Evolutionary conservation across 2,113 vertebrate genomes (phyloP).

Genomic region (Neopipo cinnamomea): DNA sequence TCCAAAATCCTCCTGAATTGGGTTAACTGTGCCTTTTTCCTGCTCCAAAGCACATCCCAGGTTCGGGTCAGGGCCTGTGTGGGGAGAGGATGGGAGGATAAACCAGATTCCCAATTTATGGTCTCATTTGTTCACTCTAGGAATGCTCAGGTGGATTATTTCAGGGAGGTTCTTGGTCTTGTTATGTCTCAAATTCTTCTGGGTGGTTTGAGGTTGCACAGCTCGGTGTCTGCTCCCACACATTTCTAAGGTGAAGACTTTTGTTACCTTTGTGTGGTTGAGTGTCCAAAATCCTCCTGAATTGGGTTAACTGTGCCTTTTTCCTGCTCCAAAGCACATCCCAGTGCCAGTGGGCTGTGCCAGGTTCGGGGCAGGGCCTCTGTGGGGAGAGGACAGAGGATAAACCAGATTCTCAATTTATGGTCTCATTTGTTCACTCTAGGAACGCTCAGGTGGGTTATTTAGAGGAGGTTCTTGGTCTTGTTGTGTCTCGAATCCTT

Average conservation of each 20-base stretch:
- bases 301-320: fast-evolving
- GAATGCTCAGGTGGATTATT: fast-evolving
- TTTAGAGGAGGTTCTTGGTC: fast-evolving
- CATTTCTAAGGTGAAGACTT: too few species aligned
- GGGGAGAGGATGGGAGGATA: neutral
- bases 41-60: neutral
- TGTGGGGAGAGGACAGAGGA: neutral
- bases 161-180: fast-evolving
- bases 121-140: neutral
- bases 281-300: neutral
- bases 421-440: neutral
- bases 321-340: neutral
- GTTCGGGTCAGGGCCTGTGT: neutral
- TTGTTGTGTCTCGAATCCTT: fast-evolving
- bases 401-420: neutral
- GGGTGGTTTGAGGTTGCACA: too few species aligned
- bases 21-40: fast-evolving
- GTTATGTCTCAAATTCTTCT: fast-evolving
- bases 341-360: neutral
- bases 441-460: fast-evolving
- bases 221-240: too few species aligned
- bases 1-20: fast-evolving
- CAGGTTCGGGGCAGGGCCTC: neutral
- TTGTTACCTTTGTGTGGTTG: too few species aligned
- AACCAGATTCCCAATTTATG: neutral